Conservation (phyloP, 2,797 vertebrate species). For the Atherinosoma microstoma region DNA sequence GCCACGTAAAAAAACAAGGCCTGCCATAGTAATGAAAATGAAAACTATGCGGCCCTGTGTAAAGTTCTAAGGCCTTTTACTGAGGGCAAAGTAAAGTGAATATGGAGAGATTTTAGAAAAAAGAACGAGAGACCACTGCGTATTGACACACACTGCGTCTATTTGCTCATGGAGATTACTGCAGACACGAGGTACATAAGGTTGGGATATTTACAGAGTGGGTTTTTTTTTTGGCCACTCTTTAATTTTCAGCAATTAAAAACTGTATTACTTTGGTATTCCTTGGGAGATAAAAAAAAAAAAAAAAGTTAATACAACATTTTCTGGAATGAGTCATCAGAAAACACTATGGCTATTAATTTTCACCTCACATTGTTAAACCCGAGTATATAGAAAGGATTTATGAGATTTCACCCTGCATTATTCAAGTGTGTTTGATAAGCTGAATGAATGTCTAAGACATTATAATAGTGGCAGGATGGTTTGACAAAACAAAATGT, state of each 20-base stretch:
- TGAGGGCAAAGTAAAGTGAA: not conserved
- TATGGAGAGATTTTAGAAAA: no score
- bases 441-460: not conserved
- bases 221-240: not conserved
- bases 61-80: constrained; percentile 39
- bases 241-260: not conserved
- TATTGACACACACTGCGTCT: not conserved
- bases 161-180: constrained; percentile 1
- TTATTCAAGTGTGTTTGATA: not conserved
- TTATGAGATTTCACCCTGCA: not conserved
- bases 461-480: not conserved
- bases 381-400: not conserved
- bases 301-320: not conserved
- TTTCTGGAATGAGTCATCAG: not conserved
- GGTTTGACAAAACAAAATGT: no score
- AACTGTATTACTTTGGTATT: not conserved
- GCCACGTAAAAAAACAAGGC: constrained; percentile 55
- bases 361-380: not conserved
- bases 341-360: not conserved
- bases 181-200: not conserved
- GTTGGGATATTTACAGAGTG: not conserved
- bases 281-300: not conserved
- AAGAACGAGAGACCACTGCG: not conserved
- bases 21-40: constrained; percentile 59
- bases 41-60: constrained; percentile 50